Base-by-base conservation (phyloP, 2,888 invertebrate genomes). In the Megamerina dolium region DNA sequence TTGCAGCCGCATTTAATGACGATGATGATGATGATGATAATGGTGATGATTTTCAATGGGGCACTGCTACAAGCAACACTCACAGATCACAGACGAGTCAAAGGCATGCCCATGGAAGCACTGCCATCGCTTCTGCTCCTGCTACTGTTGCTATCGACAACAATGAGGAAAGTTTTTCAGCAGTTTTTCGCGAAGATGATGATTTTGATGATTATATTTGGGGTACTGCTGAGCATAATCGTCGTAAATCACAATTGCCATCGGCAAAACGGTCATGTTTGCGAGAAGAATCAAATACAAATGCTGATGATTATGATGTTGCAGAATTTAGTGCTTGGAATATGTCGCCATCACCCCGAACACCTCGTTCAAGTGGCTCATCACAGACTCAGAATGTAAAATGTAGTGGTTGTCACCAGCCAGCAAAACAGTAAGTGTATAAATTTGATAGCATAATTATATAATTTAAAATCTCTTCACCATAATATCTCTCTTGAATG, bases 351-450 rank as follows among this genome's bases (percentile, higher is more conserved):
- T n/a, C n/a, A n/a, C n/a, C n/a, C n/a, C n/a, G n/a, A n/a, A n/a
- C n/a, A n/a, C n/a, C n/a, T n/a, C 8, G 23, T 23, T 23, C 23
- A 23, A 23, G 8, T 8, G 10, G 23, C 8, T 6, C 23, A 10
- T 10, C n/a, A 34, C 21, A 18, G 6, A 12, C 29, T 13, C 32
- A 23, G 12, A 20, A 51, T 53, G 31, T 61, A 5, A 57, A 54
- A 16, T 71, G 72, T 50, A 54, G 49, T 2, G 63, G 59, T n/a
- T 71, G 71, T 19, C 61, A 63, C 46, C 58, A 60, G 44, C 39
- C 46, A 12, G 68, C 68, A 18, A 48, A 50, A 49, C 51, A 56
- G 61, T 63, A 51, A 35, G 52, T 46, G 33, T 16, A n/a, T n/a
- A n/a, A n/a, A 27, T 20, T 5, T 3, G 2, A 3, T 21, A 6